These are phyloP conservation scores for Coregonus clupeaformis DNA, from an alignment of 2,113 vertebrate genomes.

Conservation along the genomic window DNA sequence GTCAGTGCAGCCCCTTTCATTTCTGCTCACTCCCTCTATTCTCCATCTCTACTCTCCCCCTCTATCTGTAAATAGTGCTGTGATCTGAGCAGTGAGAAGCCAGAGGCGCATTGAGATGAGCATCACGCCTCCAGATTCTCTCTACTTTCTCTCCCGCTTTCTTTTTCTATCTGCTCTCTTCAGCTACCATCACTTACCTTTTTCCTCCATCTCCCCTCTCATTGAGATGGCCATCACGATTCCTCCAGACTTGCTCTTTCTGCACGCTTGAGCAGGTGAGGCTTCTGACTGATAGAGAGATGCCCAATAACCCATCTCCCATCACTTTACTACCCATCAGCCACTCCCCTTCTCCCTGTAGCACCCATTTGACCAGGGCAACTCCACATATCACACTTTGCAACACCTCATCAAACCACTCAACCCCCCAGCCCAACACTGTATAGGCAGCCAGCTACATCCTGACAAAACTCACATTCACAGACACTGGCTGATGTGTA, in stretches of 20 bases:
- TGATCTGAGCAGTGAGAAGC: not conserved
- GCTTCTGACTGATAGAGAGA: conserved; percentile 1
- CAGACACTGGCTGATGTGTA: not conserved
- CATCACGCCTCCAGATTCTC: conserved; percentile 11
- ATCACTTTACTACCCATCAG: conserved; percentile 19
- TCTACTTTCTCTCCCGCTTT: conserved; percentile 13
- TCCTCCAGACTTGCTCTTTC: conserved; percentile 62
- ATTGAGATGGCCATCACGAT: conserved; percentile 76
- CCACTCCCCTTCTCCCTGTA: conserved; percentile 21
- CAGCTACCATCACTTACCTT: conserved; percentile 28
- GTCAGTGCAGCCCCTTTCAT: too few relatives aligned
- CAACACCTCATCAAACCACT: not conserved
- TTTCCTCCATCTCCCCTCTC: conserved; percentile 35
- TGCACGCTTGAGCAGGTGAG: conserved; percentile 63
- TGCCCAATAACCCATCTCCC: conserved; percentile 44
- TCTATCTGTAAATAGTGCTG: not conserved
- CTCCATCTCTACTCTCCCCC: not conserved
- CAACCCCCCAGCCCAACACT: not conserved
- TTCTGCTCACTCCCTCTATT: not conserved
- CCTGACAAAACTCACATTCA: not conserved
- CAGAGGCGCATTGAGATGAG: conserved; percentile 12
- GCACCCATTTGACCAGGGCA: conserved; percentile 15
- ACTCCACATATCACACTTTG: conserved; percentile 6
- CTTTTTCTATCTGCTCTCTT: conserved; percentile 26
- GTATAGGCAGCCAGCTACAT: not conserved